Conservation (phyloP, 2,888 invertebrate genomes). For the Rhingia campestris region DNA sequence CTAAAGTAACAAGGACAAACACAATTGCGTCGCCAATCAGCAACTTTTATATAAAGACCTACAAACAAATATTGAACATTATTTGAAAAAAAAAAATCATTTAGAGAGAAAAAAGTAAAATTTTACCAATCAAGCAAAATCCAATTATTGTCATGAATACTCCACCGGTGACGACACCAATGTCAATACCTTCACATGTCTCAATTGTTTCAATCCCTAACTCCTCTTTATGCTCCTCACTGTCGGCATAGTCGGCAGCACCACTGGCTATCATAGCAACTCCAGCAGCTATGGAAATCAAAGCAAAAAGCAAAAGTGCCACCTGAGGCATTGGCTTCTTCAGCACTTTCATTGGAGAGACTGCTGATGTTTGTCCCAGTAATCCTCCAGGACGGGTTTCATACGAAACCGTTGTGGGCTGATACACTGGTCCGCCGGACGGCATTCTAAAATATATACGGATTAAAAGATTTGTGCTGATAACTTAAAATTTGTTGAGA, state of each 20-base stretch:
- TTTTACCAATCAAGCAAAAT: constrained; percentile 85
- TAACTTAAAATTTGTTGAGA: too few species aligned
- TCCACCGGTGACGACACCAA: constrained; percentile 86
- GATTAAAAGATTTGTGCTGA: neutral
- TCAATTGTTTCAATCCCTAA: constrained; percentile 76
- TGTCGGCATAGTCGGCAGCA: constrained; percentile 85
- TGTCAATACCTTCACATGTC: constrained; percentile 78
- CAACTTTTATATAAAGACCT: constrained; percentile 80
- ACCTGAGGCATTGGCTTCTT: constrained; percentile 78
- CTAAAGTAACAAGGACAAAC: constrained; percentile 78
- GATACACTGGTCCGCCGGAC: constrained; percentile 88
- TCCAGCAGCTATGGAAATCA: constrained; percentile 79
- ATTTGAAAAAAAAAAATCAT: constrained; percentile 24
- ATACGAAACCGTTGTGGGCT: constrained; percentile 90
- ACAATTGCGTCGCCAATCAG: constrained; percentile 80
- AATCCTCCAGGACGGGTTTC: constrained; percentile 84
- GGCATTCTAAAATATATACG: constrained; percentile 84
- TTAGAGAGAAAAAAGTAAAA: neutral
- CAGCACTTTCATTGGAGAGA: constrained; percentile 78
- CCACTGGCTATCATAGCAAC: constrained; percentile 87
- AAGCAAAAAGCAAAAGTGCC: constrained; percentile 77
- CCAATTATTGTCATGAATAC: constrained; percentile 86
- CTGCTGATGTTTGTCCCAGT: constrained; percentile 79
- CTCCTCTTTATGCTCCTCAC: constrained; percentile 80
- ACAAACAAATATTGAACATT: constrained; percentile 42